Percentiles rank a stretch among this genome's conserved stretches.
These are phyloP conservation scores for Eristalinus sepulchralis DNA, from an alignment of 2,888 invertebrate genomes.

Conservation along the genomic window DNA sequence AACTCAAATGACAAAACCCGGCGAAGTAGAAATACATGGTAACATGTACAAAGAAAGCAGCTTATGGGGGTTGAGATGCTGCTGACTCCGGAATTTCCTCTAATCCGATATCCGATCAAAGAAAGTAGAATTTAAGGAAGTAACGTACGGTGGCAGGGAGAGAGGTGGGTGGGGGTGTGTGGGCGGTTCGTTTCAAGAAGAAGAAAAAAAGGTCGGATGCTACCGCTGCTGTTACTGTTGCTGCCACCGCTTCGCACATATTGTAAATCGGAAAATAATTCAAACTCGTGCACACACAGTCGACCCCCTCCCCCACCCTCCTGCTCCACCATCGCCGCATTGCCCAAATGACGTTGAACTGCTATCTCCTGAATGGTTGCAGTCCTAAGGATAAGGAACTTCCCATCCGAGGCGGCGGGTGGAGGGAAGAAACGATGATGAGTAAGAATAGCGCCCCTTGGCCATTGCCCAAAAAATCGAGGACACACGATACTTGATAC, in stretches of 20 bases:
- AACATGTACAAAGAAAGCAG: conserved; percentile 50
- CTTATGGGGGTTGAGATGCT: conserved; percentile 39
- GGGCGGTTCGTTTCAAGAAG: no score
- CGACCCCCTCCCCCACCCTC: not conserved
- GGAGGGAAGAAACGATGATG: not conserved
- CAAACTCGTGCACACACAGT: conserved; percentile 40
- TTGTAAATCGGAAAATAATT: conserved; percentile 61
- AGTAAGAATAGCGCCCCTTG: conserved; percentile 7
- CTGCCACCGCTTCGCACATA: conserved; percentile 52
- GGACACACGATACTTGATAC: conserved; percentile 17
- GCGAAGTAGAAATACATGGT: conserved; percentile 53
- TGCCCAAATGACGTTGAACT: not conserved
- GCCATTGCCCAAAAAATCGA: conserved; percentile 36
- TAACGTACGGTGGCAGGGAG: conserved; percentile 4
- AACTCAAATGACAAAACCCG: conserved; percentile 62
- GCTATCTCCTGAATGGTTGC: conserved; percentile 35
- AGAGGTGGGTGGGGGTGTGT: not conserved
- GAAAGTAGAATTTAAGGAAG: conserved; percentile 52
- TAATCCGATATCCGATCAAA: conserved; percentile 68
- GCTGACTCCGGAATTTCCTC: conserved; percentile 64
- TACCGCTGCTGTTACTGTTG: not conserved
- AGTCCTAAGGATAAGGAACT: conserved; percentile 44
- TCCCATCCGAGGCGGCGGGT: conserved; percentile 21
- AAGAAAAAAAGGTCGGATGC: conserved; percentile 49
- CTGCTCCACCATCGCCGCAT: not conserved